Conservation (phyloP, 2,888 invertebrate genomes). For the Aquatica leii region DNA sequence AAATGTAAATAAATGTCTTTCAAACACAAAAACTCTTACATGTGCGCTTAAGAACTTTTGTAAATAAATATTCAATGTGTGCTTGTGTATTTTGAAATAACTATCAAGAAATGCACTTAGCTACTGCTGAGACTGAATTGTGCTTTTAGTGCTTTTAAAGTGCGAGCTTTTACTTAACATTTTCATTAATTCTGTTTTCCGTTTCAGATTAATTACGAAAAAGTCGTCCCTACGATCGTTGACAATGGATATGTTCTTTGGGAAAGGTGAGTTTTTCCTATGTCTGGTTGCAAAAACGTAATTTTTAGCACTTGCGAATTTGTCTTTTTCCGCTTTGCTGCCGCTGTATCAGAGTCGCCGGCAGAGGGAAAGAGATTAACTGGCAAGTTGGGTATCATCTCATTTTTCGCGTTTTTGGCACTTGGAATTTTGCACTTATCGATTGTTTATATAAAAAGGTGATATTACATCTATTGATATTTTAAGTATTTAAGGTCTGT, state of each 20-base stretch:
- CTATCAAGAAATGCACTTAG: constrained; percentile 24
- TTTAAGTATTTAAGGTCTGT: constrained; percentile 2
- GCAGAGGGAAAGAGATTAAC: constrained; percentile 35
- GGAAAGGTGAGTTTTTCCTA: constrained; percentile 22
- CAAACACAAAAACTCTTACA: background rate
- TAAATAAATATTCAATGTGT: constrained; percentile 15
- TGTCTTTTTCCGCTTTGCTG: constrained; percentile 40
- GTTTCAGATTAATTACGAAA: constrained; percentile 31
- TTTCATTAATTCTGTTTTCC: constrained; percentile 3
- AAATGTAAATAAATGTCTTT: background rate
- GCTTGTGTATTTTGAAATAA: constrained; percentile 15
- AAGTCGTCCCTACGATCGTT: constrained; percentile 20
- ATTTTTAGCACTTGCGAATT: constrained; percentile 23
- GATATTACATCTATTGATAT: background rate
- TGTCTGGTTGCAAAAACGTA: background rate
- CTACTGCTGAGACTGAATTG: constrained; percentile 28
- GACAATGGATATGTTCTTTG: constrained; percentile 28
- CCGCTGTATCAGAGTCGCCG: constrained; percentile 32
- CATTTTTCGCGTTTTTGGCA: too few relatives aligned
- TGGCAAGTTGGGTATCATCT: constrained; percentile 22
- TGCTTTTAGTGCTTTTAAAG: constrained; percentile 13
- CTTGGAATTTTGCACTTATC: too few relatives aligned
- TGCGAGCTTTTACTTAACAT: background rate
- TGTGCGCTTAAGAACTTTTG: background rate
- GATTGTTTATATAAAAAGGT: too few relatives aligned